phyloP scores from a whole-genome alignment of 2,113 vertebrate genomes.

The Oryctolagus cuniculus region mOryCun1.1 NC_091449.1:14134501-14135000 shows the following conservation, averaged over 20 bases:
- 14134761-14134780: not conserved
- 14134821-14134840: too few species aligned
- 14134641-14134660: not conserved
- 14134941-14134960: not conserved
- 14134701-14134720: not conserved
- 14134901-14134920: not conserved
- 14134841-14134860: not conserved
- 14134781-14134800: not conserved
- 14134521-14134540: not conserved
- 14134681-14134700: not conserved
- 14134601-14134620: too few species aligned
- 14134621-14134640: not conserved
- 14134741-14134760: not conserved
- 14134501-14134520: not conserved
- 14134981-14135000: not conserved
- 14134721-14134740: not conserved
- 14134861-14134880: not conserved
- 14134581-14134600: not conserved
- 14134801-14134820: not conserved
- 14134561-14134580: not conserved
- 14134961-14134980: not conserved
- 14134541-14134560: too few species aligned
- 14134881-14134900: not conserved
- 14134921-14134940: not conserved
- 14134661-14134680: not conserved